A percentile compares a stretch with the other conserved stretches of the same genome.
Evolutionary conservation across 1,140 invertebrate species (phyloP).

Genomic region (Doryteuthis pealeii): DNA sequence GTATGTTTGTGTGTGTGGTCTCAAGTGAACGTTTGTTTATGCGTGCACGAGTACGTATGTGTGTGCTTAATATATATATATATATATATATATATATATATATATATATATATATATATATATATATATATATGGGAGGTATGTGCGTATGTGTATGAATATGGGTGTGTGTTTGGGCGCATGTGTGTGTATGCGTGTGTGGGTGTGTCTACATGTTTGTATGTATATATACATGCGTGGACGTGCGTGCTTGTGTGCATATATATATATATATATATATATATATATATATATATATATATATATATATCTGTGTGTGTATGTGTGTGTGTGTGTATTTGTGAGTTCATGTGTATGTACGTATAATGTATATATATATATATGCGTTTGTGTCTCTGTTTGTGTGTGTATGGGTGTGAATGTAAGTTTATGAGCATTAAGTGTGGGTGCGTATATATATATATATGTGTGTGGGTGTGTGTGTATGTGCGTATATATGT

Average conservation of each 20-base stretch:
- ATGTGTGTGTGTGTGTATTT: background rate
- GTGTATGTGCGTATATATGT: background rate
- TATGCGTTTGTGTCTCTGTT: no score
- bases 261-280: background rate
- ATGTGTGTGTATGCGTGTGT: background rate
- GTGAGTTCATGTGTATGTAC: background rate
- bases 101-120: constrained; percentile 4
- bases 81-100: background rate
- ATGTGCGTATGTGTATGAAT: background rate
- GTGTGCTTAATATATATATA: no score
- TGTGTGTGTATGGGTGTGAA: background rate
- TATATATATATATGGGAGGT: background rate
- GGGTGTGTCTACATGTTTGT: background rate
- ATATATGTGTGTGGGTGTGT: background rate
- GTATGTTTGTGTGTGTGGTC: no score
- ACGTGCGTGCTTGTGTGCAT: no score
- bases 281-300: background rate
- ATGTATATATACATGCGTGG: background rate
- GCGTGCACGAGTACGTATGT: no score
- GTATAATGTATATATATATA: no score
- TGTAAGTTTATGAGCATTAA: background rate
- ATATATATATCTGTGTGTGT: no score
- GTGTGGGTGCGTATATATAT: background rate
- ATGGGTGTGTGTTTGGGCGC: background rate
- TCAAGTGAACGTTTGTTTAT: no score